Base-by-base conservation (phyloP, 2,797 vertebrate species). In the Rhinatrema bivittatum region DNA sequence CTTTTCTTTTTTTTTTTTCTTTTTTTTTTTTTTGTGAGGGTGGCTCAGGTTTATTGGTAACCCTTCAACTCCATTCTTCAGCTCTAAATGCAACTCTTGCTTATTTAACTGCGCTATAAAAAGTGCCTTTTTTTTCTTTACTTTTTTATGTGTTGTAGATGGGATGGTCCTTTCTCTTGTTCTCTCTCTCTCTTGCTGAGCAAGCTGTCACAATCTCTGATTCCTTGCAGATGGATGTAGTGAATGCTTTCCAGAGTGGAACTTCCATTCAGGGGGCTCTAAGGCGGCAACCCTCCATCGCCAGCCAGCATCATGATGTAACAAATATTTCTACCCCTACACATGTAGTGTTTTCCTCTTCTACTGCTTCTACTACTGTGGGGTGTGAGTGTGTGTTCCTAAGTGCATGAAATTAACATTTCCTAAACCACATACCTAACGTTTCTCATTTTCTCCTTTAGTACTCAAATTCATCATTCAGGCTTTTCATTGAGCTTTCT, bases 291-390 rank as follows among this genome's bases (percentile, higher is more conserved):
- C 90, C 96, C 86, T 98, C 96, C 91, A 96, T 93, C 93, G 87
- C 89, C 93, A 98, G 95, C 93, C 95, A 98, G 85, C 96, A 99
- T 87, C 96, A 97, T 90, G 94, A 99, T 99, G 96, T 99, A 99
- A 99, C 96, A 94, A 94, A 98, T 95, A 93, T 99, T 97, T 99
- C 96, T 99, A 99, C 94, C 94, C 96, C 96, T 97, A 91, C 94
- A 94, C 96, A 99, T 99, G 96, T 99, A 99, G 94, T 94, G 89
- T 97, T 96, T 93, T 90, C 94, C 88, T 83, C 93, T 90, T 87
- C 92, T 92, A 87, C 89, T 87, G 90, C 93, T 95, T 94, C 94
- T 95, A 88, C 93, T 94, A 93, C 94, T 97, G 93, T 98, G 91
- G 96, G 94, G 94, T 98, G 96, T 99, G 96, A 98, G 96, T 99